Base-by-base conservation (phyloP, 2,888 invertebrate genomes). In the Deilephila porcellus region DNA sequence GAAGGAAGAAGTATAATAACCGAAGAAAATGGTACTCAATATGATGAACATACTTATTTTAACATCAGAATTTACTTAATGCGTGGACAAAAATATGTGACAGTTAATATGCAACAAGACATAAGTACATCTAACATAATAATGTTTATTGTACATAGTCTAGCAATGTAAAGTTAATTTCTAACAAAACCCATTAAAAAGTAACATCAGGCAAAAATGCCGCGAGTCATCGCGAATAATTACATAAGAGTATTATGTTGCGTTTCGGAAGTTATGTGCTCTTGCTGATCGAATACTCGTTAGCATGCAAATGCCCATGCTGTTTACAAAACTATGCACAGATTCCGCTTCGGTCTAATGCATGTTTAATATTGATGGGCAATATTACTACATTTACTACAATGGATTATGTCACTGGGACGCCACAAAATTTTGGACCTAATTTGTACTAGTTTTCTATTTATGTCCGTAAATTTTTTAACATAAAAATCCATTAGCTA, bases 271-370 rank as follows among this genome's bases (percentile, higher is more conserved):
- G 53, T 63, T 67, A 32, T 32, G 72, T 72, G 56, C 56, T 56
- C 19, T 25, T 25, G 25, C 59, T 71, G 60, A 60, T 29, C 59
- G 25, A 56, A 45, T 52, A 60, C 67, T 73, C 67, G 67, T 72
- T 53, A 53, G 17, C 64, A 64, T 45, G 52, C 52, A 60, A 70
- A 60, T 60, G 45, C 45, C 60, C 17, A 70, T 53, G 56, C 7
- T 56, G n/a, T 56, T 45, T 56, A 56, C 32, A 72, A 53, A 29
- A 62, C 20, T 53, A 25, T 73, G 73, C 19, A n/a, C 56, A 56
- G 56, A n/a, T 56, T 56, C 17, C 19, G 56, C 56, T 45, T 1
- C n/a, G n/a, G n/a, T 56, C n/a, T 56, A 56, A n/a, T 56, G 56
- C 56, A 56, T n/a, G 56, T 56, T 56, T 56, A 17, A 56, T 56